These are phyloP conservation scores for Peromyscus nudipes DNA, from an alignment of 2,797 vertebrate genomes.

Conservation along the genomic window DNA sequence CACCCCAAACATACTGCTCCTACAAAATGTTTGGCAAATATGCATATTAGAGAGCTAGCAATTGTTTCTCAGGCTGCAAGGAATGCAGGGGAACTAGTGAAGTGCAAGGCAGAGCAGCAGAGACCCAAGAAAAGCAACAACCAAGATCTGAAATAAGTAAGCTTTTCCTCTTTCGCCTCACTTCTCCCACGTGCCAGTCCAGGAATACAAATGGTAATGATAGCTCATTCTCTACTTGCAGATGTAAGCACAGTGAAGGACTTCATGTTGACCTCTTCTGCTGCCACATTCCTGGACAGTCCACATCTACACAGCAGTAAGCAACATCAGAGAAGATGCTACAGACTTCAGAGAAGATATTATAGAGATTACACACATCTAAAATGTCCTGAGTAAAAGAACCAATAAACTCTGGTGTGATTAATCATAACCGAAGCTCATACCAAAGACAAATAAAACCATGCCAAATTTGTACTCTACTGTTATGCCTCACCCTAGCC, in stretches of 20 bases:
- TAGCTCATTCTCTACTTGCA: background rate
- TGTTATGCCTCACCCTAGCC: background rate
- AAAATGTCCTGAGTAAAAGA: background rate
- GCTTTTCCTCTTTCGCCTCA: background rate
- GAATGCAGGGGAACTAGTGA: background rate
- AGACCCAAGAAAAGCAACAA: background rate
- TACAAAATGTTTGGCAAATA: background rate
- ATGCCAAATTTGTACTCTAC: background rate
- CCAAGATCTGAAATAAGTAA: background rate
- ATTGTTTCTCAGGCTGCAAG: background rate
- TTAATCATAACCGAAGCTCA: background rate
- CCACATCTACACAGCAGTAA: background rate
- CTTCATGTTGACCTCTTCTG: background rate
- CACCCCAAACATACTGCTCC: background rate
- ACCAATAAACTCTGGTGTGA: background rate
- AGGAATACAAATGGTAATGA: background rate
- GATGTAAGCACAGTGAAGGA: background rate
- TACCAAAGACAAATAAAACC: background rate
- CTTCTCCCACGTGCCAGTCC: background rate
- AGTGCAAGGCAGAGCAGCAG: background rate
- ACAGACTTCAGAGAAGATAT: background rate
- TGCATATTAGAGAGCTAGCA: background rate
- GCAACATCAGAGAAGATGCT: background rate
- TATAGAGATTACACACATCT: constrained; percentile 27
- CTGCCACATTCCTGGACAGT: background rate